A percentile compares a stretch with the other conserved stretches of the same genome.
Conservation (phyloP, 2,797 vertebrate species). For the Tapera naevia region DNA sequence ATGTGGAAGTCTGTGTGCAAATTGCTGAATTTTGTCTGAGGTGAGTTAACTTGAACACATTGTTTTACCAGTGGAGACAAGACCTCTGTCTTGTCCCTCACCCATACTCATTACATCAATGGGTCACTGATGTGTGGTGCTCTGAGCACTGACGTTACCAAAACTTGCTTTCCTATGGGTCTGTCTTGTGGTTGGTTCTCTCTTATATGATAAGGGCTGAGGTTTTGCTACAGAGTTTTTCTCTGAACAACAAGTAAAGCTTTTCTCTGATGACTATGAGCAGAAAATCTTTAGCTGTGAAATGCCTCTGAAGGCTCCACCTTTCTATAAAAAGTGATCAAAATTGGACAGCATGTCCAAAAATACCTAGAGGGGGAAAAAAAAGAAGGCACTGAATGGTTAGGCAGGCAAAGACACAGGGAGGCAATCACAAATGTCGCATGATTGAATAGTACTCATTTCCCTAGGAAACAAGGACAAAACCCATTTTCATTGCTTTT, state of each 20-base stretch:
- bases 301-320: background rate
- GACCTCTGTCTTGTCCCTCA: background rate
- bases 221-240: background rate
- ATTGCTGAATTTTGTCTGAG: background rate
- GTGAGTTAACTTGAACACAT: background rate
- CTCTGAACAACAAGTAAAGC: background rate
- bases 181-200: background rate
- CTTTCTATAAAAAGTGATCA: background rate
- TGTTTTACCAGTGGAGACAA: background rate
- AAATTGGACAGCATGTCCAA: background rate
- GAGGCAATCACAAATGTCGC: background rate
- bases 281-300: background rate
- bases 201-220: accelerated
- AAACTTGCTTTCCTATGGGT: background rate
- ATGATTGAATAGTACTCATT: background rate
- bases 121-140: background rate
- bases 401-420: background rate
- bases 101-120: background rate
- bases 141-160: background rate
- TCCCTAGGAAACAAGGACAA: conserved; percentile 22
- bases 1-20: background rate
- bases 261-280: background rate
- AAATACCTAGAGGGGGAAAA: background rate
- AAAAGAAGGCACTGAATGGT: background rate
- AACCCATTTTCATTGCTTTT: conserved; percentile 8